Evolutionary conservation across 2,888 invertebrate species (phyloP).

Genomic region (Anodontia alba): DNA sequence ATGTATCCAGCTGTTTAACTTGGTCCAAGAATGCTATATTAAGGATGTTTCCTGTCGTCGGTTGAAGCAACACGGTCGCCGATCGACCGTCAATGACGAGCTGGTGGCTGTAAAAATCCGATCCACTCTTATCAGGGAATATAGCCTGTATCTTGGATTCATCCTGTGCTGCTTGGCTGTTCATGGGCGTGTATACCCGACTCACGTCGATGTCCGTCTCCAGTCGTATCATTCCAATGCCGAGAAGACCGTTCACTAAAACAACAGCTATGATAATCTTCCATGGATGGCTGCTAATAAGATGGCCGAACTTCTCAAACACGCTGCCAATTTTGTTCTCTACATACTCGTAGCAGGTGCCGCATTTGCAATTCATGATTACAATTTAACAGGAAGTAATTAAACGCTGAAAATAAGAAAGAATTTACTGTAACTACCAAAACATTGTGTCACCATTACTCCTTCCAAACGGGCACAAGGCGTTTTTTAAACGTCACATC

Average conservation of each 20-base stretch:
- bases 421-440: no score
- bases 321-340: slow-evolving; percentile 44
- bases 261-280: slow-evolving; percentile 39
- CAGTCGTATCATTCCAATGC: slow-evolving; percentile 65
- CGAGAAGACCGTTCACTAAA: slow-evolving; percentile 52
- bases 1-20: not conserved
- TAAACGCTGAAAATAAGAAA: no score
- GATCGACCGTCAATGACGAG: slow-evolving; percentile 1
- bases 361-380: no score
- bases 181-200: slow-evolving; percentile 71
- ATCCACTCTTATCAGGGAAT: slow-evolving; percentile 60
- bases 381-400: no score
- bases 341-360: slow-evolving; percentile 18
- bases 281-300: slow-evolving; percentile 48
- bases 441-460: no score
- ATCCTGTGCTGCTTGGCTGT: slow-evolving; percentile 63
- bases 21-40: slow-evolving; percentile 34
- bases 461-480: no score
- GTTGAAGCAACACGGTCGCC: slow-evolving; percentile 51
- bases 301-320: slow-evolving; percentile 48
- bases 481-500: no score
- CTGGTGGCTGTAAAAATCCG: slow-evolving; percentile 45
- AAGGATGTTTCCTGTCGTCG: slow-evolving; percentile 39
- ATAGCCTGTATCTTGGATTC: slow-evolving; percentile 40
- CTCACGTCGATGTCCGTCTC: slow-evolving; percentile 65